These are phyloP conservation scores for Solea senegalensis DNA, from an alignment of 2,113 vertebrate genomes.

Conservation along the genomic window DNA sequence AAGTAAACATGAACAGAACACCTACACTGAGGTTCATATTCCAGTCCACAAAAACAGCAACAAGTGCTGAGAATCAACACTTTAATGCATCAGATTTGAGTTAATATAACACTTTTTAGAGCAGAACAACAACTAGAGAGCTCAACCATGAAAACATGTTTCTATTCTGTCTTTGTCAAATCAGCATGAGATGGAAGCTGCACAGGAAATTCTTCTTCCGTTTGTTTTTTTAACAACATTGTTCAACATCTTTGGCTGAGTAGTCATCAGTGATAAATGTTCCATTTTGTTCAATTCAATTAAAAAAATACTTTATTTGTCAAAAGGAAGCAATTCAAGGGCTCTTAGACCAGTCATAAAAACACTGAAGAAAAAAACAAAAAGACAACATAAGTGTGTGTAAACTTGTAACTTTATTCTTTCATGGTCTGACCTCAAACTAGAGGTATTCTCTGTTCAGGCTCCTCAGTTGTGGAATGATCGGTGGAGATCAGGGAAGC, in stretches of 20 bases:
- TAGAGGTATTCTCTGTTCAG: too few species aligned
- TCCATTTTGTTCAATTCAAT: too few species aligned
- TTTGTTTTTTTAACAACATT: neutral
- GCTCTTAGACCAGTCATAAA: too few species aligned
- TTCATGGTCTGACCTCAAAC: too few species aligned
- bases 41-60: slow-evolving; percentile 29
- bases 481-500: too few species aligned
- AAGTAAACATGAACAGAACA: slow-evolving; percentile 46
- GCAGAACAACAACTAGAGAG: neutral
- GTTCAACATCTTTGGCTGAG: neutral
- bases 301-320: too few species aligned
- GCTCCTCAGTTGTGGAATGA: too few species aligned
- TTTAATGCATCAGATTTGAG: neutral
- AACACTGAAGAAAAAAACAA: too few species aligned
- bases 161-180: neutral
- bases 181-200: neutral
- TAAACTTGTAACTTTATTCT: too few species aligned
- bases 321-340: too few species aligned
- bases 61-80: neutral
- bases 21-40: neutral
- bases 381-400: too few species aligned
- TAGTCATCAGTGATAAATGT: neutral
- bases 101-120: neutral
- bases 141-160: neutral
- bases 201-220: neutral